phyloP scores from a whole-genome alignment of 1,140 invertebrate species.

The Drosophila oshimai region DNA sequence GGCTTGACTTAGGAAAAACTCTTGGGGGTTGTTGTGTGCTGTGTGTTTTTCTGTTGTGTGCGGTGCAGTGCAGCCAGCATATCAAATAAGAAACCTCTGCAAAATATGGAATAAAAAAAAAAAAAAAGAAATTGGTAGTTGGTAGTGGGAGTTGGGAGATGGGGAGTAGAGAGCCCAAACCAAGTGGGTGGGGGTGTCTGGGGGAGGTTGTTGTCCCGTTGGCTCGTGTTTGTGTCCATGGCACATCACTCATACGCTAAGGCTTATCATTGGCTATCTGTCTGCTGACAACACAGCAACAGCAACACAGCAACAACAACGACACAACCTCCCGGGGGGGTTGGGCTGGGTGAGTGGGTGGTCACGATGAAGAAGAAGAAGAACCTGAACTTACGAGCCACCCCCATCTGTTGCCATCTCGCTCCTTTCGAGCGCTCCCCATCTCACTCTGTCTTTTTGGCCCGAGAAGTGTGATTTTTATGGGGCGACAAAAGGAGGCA shows the following conservation, averaged over 20 bases:
- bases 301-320: not conserved
- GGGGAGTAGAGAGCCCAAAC: not conserved
- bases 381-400: slow-evolving; percentile 31
- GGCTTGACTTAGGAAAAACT: slow-evolving; percentile 10
- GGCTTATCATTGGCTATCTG: slow-evolving; percentile 47
- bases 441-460: slow-evolving; percentile 20
- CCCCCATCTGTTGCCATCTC: slow-evolving; percentile 25
- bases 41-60: too few species aligned
- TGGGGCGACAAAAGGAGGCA: slow-evolving; percentile 40
- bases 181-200: not conserved
- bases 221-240: slow-evolving; percentile 43
- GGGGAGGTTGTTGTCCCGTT: slow-evolving; percentile 45
- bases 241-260: slow-evolving; percentile 53
- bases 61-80: slow-evolving; percentile 18
- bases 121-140: not conserved
- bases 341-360: not conserved
- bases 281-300: slow-evolving; percentile 45
- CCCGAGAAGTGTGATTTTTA: slow-evolving; percentile 42
- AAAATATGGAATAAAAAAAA: slow-evolving; percentile 27
- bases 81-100: slow-evolving; percentile 36
- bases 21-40: slow-evolving; percentile 13
- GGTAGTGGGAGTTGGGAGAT: not conserved
- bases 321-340: not conserved
- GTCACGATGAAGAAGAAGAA: not conserved
- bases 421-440: not conserved